Evolutionary conservation across 2,888 invertebrate genomes (phyloP).

Genomic region (Ypsolopha scabrella): DNA sequence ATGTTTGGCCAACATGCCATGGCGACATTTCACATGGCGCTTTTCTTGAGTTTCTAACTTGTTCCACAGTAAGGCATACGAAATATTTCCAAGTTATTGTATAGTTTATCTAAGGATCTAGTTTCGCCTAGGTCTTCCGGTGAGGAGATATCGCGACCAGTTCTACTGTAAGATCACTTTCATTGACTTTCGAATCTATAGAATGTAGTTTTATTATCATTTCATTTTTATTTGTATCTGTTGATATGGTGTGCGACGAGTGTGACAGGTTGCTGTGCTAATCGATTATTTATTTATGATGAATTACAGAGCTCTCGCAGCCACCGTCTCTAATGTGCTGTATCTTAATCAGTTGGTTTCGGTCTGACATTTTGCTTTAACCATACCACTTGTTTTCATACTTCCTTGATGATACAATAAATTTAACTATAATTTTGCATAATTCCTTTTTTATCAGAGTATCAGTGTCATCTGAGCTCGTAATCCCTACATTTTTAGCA

Average conservation of each 20-base stretch:
- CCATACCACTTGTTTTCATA: background rate
- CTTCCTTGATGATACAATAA: background rate
- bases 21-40: background rate
- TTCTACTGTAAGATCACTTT: slow-evolving; percentile 23
- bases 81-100: background rate
- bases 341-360: background rate
- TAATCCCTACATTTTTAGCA: slow-evolving; percentile 15
- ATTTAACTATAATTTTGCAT: background rate
- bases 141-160: slow-evolving; percentile 8
- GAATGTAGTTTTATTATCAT: slow-evolving; percentile 23
- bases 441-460: slow-evolving; percentile 6
- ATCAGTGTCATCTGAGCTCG: slow-evolving; percentile 14
- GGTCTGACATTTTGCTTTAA: background rate
- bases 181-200: slow-evolving; percentile 31
- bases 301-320: background rate
- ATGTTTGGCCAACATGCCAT: background rate
- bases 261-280: background rate
- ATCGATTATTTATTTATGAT: slow-evolving; percentile 3
- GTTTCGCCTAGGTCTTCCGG: slow-evolving; percentile 4
- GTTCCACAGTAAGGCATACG: background rate
- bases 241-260: background rate
- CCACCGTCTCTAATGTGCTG: background rate
- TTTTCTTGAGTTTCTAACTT: background rate
- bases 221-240: slow-evolving; percentile 2
- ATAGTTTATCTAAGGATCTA: background rate